Percentiles rank a stretch among this genome's conserved stretches.
Evolutionary conservation across 2,888 invertebrate species (phyloP).

Genomic region (Colletes collaris): DNA sequence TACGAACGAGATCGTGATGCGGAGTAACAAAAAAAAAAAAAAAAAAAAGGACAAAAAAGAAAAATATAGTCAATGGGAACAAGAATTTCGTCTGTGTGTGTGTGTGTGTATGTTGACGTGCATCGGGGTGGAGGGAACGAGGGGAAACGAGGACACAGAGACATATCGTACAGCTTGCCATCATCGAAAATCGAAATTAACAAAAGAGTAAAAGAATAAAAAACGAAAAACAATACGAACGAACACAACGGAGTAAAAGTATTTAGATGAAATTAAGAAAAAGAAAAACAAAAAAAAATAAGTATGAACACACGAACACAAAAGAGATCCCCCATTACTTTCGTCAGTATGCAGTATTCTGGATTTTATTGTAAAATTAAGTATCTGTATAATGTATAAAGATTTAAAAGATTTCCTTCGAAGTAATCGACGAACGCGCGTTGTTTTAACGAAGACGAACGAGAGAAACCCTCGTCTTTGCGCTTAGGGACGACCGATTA

Average conservation of each 20-base stretch:
- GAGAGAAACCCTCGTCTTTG: slow-evolving; percentile 35
- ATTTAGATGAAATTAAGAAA: not conserved
- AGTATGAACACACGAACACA: not conserved
- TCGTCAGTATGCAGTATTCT: slow-evolving; percentile 69
- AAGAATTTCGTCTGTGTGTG: slow-evolving; percentile 32
- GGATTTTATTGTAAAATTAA: slow-evolving; percentile 70
- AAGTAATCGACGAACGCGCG: slow-evolving; percentile 64
- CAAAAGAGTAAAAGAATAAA: not conserved
- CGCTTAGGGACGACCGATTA: slow-evolving; percentile 49
- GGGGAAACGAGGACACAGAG: slow-evolving; percentile 44
- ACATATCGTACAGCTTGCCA: slow-evolving; percentile 75
- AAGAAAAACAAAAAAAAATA: not conserved
- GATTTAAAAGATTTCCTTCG: slow-evolving; percentile 65
- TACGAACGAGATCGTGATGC: slow-evolving; percentile 9
- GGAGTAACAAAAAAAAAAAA: not conserved
- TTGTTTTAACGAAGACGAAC: too few species aligned
- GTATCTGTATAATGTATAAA: slow-evolving; percentile 77
- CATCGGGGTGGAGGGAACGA: slow-evolving; percentile 15
- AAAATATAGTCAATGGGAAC: slow-evolving; percentile 48
- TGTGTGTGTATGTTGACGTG: slow-evolving; percentile 20
- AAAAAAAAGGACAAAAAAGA: slow-evolving; percentile 7
- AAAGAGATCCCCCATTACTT: slow-evolving; percentile 47
- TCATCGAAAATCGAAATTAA: slow-evolving; percentile 42
- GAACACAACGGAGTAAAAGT: not conserved
- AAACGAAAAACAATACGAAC: not conserved